These are phyloP conservation scores for Akabosia matsudoensis DNA, from an alignment of 1,140 invertebrate genomes.

Conservation along the genomic window DNA sequence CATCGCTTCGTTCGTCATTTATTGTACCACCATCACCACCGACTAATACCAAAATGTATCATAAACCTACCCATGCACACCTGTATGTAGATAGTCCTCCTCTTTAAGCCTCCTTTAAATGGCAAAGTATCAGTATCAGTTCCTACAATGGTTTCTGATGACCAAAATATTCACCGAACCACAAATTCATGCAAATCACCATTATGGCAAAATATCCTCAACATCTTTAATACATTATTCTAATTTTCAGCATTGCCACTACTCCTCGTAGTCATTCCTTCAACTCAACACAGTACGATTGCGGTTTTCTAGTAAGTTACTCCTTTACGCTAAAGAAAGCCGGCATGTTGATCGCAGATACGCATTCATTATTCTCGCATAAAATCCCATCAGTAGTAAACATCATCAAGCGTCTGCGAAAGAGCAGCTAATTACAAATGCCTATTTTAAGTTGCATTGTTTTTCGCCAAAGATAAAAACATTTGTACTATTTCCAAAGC, in stretches of 20 bases:
- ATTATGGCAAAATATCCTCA: neutral
- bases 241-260: too few relatives aligned
- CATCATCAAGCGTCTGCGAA: neutral
- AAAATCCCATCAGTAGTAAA: neutral
- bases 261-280: too few relatives aligned
- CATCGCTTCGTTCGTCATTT: too few relatives aligned
- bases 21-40: too few relatives aligned
- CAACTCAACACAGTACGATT: too few relatives aligned
- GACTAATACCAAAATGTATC: neutral
- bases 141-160: neutral
- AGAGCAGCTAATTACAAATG: constrained; percentile 23
- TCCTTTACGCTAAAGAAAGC: neutral
- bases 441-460: constrained; percentile 8
- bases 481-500: neutral
- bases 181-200: constrained; percentile 27
- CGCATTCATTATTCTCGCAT: too few relatives aligned
- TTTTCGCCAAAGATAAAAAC: neutral
- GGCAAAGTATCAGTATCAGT: neutral
- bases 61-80: neutral
- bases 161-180: constrained; percentile 29
- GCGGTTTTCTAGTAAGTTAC: neutral
- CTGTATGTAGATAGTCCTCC: too few relatives aligned
- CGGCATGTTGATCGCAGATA: too few relatives aligned
- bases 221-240: too few relatives aligned
- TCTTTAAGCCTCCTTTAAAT: too few relatives aligned